These are phyloP conservation scores for Cephonodes hylas DNA, from an alignment of 2,888 invertebrate species.

Conservation along the genomic window DNA sequence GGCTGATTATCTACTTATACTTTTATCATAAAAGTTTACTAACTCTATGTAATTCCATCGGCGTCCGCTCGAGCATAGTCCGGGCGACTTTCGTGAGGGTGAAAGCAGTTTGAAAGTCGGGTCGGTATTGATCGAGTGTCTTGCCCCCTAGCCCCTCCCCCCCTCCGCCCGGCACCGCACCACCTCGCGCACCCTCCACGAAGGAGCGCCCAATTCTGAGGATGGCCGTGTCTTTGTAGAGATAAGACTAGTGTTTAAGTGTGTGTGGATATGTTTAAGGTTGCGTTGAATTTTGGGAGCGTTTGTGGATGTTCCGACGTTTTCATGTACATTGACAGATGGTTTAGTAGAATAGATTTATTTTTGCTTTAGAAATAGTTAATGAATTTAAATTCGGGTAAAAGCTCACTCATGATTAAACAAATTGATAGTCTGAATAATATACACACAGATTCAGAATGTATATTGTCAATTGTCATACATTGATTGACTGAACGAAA, in stretches of 20 bases:
- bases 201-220: conserved; percentile 73
- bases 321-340: neutral
- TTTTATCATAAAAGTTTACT: conserved; percentile 28
- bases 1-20: neutral
- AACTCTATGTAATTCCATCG: conserved; percentile 44
- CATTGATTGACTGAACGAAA: too few species aligned
- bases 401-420: too few species aligned
- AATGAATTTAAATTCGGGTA: too few species aligned
- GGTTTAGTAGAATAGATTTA: neutral
- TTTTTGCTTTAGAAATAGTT: neutral
- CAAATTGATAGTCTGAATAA: too few species aligned
- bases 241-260: conserved; percentile 32
- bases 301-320: neutral
- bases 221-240: conserved; percentile 54
- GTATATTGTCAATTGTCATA: too few species aligned
- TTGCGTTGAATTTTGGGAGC: conserved; percentile 15
- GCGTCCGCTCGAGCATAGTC: conserved; percentile 66
- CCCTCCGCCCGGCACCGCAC: conserved; percentile 39
- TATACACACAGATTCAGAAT: too few species aligned
- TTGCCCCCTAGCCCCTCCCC: conserved; percentile 54
- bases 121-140: conserved; percentile 81
- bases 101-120: conserved; percentile 82
- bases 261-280: conserved; percentile 18
- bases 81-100: conserved; percentile 81
- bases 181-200: conserved; percentile 33